Conservation (phyloP, 2,113 vertebrate species). For the Otus sunia region DNA sequence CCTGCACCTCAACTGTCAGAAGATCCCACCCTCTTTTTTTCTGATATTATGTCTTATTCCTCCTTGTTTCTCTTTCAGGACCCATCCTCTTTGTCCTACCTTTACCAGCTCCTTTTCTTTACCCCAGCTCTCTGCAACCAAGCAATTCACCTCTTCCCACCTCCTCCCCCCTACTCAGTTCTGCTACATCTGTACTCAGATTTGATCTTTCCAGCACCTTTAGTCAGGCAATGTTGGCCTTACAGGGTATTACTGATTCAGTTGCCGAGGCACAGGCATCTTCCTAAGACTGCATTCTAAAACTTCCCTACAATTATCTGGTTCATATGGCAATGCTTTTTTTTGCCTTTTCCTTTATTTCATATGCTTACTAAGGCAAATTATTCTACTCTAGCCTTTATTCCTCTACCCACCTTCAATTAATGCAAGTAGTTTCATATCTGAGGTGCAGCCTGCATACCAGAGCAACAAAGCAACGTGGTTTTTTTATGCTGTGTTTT, state of each 20-base stretch:
- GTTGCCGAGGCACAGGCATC: neutral
- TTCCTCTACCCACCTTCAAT: neutral
- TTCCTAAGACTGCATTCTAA: neutral
- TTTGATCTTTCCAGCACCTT: neutral
- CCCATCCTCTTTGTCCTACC: neutral
- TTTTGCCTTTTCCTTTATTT: neutral
- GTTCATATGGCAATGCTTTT: neutral
- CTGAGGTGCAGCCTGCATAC: neutral
- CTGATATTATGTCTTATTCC: neutral
- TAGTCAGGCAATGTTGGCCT: neutral
- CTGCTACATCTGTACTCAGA: neutral
- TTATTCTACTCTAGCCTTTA: neutral
- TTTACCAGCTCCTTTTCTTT: neutral
- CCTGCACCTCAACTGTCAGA: neutral
- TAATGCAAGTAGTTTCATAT: neutral
- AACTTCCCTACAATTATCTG: neutral
- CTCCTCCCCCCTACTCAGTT: neutral
- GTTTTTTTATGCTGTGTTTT: neutral
- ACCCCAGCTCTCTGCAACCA: neutral
- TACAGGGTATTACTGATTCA: neutral
- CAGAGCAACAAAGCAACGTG: neutral
- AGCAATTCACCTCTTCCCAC: too few species aligned
- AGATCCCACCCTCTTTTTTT: neutral
- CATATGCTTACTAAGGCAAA: neutral
- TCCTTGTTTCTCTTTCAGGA: neutral